Percentiles rank a stretch among this genome's conserved stretches.
Evolutionary conservation across 2,113 vertebrate species (phyloP).

Genomic region (rabbit (Oryctolagus cuniculus)): DNA sequence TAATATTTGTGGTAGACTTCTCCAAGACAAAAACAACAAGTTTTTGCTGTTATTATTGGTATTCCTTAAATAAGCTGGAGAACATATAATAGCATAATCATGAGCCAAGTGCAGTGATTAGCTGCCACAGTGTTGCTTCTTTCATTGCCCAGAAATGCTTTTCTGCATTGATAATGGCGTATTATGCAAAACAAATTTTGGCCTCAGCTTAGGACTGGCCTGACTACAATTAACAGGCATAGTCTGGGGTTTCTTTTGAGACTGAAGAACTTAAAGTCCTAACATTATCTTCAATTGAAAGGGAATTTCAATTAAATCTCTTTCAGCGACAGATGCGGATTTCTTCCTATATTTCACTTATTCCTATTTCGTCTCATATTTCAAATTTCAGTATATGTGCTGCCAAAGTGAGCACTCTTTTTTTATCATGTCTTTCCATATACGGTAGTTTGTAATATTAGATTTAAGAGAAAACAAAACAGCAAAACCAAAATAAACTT

Average conservation of each 20-base stretch:
- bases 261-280: not conserved
- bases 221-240: not conserved
- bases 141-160: not conserved
- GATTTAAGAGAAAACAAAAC: not conserved
- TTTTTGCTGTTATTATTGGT: conserved; percentile 14
- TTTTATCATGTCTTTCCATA: no score
- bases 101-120: not conserved
- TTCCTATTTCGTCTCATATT: not conserved
- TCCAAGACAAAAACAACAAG: conserved; percentile 12
- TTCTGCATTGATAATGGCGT: conserved; percentile 25
- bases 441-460: not conserved
- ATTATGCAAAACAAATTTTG: conserved; percentile 27
- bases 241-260: not conserved
- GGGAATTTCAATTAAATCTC: no score
- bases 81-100: conserved; percentile 21
- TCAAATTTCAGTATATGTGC: not conserved
- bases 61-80: not conserved
- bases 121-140: not conserved
- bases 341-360: not conserved
- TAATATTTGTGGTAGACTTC: not conserved
- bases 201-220: not conserved
- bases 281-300: not conserved
- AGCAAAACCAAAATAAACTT: not conserved
- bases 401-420: no score
- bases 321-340: not conserved